Conservation (phyloP, 2,113 vertebrate genomes). For the Pogonocichla stellata region DNA sequence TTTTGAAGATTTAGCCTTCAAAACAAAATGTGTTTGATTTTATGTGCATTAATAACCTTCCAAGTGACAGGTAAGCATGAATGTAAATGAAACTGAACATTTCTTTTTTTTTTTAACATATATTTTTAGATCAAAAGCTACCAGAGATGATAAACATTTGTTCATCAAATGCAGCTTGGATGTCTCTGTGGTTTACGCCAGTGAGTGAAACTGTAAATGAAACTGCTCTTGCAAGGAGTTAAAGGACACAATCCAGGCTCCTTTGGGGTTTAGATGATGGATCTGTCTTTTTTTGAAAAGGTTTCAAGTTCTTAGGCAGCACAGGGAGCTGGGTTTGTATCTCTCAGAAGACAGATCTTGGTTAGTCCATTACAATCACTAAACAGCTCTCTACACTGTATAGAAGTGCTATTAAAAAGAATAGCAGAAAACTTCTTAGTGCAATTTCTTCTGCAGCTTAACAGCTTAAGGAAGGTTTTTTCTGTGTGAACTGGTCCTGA, state of each 20-base stretch:
- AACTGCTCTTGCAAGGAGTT: not conserved
- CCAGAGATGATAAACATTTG: not conserved
- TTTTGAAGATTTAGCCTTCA: slow-evolving; percentile 1
- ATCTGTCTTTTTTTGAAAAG: not conserved
- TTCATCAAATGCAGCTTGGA: not conserved
- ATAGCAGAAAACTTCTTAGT: not conserved
- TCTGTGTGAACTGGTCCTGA: not conserved
- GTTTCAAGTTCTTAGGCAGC: not conserved
- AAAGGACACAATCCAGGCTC: not conserved
- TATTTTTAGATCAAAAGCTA: slow-evolving; percentile 19
- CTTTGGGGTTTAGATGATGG: not conserved
- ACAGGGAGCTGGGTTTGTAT: not conserved
- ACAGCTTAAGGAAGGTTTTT: not conserved
- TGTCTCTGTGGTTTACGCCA: not conserved
- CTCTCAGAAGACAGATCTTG: not conserved
- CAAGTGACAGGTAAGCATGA: not conserved
- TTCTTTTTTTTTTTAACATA: not conserved
- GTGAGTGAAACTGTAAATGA: not conserved
- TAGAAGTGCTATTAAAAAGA: not conserved
- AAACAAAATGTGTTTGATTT: slow-evolving; percentile 11
- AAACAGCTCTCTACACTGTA: not conserved
- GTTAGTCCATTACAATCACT: not conserved
- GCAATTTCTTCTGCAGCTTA: not conserved
- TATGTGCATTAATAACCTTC: not conserved
- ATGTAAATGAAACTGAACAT: not conserved